These are phyloP conservation scores for Chromis chromis DNA, from an alignment of 2,797 vertebrate species.

Conservation along the genomic window DNA sequence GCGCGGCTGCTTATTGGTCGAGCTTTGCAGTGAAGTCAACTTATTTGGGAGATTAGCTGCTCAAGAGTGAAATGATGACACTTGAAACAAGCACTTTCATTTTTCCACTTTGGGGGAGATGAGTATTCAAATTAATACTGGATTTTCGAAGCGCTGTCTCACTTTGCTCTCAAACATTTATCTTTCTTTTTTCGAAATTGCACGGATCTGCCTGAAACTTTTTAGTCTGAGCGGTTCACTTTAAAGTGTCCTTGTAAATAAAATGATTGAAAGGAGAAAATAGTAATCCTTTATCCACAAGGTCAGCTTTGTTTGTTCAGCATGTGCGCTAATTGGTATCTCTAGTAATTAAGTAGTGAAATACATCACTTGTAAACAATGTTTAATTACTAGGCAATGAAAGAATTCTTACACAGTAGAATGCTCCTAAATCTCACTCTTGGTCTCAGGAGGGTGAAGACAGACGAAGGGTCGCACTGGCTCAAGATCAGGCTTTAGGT, in stretches of 20 bases:
- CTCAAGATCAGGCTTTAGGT: neutral
- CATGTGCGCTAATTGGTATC: neutral
- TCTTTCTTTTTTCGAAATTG: constrained; percentile 10
- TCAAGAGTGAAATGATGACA: constrained; percentile 50
- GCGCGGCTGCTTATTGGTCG: constrained; percentile 30
- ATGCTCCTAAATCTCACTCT: neutral
- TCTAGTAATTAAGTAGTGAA: neutral
- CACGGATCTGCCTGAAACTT: constrained; percentile 15
- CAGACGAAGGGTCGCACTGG: neutral
- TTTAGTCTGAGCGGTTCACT: constrained; percentile 6
- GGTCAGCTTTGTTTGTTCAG: neutral
- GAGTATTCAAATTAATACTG: constrained; percentile 41
- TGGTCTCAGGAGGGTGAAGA: neutral
- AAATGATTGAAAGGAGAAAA: neutral
- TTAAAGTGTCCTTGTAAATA: neutral
- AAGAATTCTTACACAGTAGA: neutral
- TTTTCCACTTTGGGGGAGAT: constrained; percentile 41
- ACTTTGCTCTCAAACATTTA: constrained; percentile 35
- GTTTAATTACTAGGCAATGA: neutral
- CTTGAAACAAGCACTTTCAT: constrained; percentile 48
- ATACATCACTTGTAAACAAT: neutral
- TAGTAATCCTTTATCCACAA: neutral
- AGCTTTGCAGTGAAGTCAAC: constrained; percentile 34
- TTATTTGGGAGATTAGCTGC: constrained; percentile 55
- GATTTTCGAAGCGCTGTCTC: constrained; percentile 12